These are phyloP conservation scores for Ochotona princeps DNA, from an alignment of 2,113 vertebrate species.

Conservation along the genomic window DNA sequence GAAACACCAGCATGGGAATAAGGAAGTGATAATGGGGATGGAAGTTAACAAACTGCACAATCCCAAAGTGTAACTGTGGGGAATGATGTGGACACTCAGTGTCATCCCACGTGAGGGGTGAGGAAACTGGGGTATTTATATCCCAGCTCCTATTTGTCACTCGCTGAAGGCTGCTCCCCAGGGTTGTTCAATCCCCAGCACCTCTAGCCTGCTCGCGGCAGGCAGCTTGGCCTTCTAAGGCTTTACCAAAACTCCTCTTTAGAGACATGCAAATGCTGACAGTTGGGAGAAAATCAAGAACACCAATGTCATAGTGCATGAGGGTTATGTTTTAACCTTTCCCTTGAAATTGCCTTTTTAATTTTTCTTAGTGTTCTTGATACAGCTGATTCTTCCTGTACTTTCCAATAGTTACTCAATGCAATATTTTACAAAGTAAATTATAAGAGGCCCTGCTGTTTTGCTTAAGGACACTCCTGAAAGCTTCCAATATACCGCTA, in stretches of 20 bases:
- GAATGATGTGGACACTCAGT: neutral
- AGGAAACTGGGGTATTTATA: neutral
- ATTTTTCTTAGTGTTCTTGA: neutral
- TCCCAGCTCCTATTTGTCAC: neutral
- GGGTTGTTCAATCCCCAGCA: neutral
- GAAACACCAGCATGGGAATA: neutral
- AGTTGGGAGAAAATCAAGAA: neutral
- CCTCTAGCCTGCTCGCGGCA: neutral
- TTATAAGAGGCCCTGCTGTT: neutral
- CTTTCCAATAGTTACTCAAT: neutral
- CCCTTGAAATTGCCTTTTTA: conserved; percentile 15
- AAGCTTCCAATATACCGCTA: neutral
- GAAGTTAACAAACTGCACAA: neutral
- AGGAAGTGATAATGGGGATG: neutral
- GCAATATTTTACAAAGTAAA: neutral
- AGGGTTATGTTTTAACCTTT: neutral
- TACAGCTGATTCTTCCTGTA: neutral
- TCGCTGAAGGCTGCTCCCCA: neutral
- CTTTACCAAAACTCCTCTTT: neutral
- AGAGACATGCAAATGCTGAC: neutral
- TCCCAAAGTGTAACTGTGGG: neutral
- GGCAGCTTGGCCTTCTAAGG: neutral
- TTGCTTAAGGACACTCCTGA: neutral
- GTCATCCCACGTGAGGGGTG: neutral
- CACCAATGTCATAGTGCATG: neutral